Conservation (phyloP, 2,888 invertebrate species). For the Nineta flava region DNA sequence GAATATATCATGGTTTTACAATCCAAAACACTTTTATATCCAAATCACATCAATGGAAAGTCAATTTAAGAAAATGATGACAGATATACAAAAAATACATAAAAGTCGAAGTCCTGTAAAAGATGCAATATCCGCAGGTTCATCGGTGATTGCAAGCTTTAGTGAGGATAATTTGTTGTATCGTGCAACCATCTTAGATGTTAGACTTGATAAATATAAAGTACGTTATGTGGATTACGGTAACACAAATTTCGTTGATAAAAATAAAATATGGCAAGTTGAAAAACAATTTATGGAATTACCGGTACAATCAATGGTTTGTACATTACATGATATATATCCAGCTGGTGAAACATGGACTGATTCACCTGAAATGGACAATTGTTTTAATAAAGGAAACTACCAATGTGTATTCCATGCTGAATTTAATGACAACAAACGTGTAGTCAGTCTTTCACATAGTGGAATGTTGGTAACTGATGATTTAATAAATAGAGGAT, state of each 20-base stretch:
- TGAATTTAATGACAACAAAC: conserved; percentile 27
- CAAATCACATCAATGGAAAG: conserved; percentile 20
- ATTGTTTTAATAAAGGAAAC: conserved; percentile 43
- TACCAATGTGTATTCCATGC: conserved; percentile 42
- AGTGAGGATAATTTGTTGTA: conserved; percentile 55
- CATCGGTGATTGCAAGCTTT: conserved; percentile 51
- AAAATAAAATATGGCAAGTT: conserved; percentile 49
- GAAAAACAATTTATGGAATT: conserved; percentile 46
- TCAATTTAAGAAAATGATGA: conserved; percentile 52
- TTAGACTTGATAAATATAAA: conserved; percentile 40
- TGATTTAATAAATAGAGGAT: conserved; percentile 4
- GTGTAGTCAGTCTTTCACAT: conserved; percentile 17
- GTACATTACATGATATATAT: conserved; percentile 43
- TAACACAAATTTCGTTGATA: conserved; percentile 45
- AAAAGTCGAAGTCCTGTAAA: conserved; percentile 31
- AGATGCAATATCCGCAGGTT: conserved; percentile 35
- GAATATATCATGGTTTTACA: conserved; percentile 57
- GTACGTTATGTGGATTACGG: conserved; percentile 66
- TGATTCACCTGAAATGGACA: conserved; percentile 33
- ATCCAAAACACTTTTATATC: conserved; percentile 52
- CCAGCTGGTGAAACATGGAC: conserved; percentile 44
- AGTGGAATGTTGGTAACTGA: conserved; percentile 2
- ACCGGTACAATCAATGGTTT: conserved; percentile 55
- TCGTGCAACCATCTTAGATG: conserved; percentile 46
- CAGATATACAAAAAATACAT: conserved; percentile 51